phyloP scores from a whole-genome alignment of 2,888 invertebrate genomes.

The Scaptomyza reducta region DNA sequence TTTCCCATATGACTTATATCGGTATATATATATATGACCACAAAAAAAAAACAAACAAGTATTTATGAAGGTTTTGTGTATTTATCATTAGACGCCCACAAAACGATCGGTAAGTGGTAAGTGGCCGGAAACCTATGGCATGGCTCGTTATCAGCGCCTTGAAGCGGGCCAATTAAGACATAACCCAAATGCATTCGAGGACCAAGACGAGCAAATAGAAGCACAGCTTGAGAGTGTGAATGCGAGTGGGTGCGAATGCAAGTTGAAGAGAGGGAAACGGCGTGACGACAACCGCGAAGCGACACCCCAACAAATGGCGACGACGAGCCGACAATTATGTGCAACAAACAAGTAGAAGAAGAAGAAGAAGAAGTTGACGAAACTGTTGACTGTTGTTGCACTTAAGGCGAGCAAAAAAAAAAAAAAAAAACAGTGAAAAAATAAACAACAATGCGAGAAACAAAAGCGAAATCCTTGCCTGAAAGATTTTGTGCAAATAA shows the following conservation, averaged over 20 bases:
- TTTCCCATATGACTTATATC: no score
- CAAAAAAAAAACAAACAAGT: no score
- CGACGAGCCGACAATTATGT: slow-evolving; percentile 38
- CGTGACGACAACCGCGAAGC: slow-evolving; percentile 49
- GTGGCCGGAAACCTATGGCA: slow-evolving; percentile 1
- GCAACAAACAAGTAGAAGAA: not conserved
- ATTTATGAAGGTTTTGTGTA: slow-evolving; percentile 54
- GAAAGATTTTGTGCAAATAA: slow-evolving; percentile 77
- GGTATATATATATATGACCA: no score
- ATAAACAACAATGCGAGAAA: not conserved
- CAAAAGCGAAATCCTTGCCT: slow-evolving; percentile 48
- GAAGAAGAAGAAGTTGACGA: slow-evolving; percentile 10
- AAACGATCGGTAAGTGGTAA: slow-evolving; percentile 38
- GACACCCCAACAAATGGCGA: slow-evolving; percentile 41
- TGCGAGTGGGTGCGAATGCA: not conserved
- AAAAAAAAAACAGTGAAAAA: not conserved
- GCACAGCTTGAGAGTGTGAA: slow-evolving; percentile 20
- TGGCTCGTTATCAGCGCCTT: slow-evolving; percentile 39
- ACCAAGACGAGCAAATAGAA: slow-evolving; percentile 52
- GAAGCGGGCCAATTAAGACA: slow-evolving; percentile 83
- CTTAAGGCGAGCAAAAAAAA: slow-evolving; percentile 15
- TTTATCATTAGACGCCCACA: slow-evolving; percentile 60
- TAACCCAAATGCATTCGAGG: slow-evolving; percentile 83
- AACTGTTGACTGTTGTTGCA: slow-evolving; percentile 42
- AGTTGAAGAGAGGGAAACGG: slow-evolving; percentile 1